Base-by-base conservation (phyloP, 2,888 invertebrate genomes). In the Drosophila mulleri region DNA sequence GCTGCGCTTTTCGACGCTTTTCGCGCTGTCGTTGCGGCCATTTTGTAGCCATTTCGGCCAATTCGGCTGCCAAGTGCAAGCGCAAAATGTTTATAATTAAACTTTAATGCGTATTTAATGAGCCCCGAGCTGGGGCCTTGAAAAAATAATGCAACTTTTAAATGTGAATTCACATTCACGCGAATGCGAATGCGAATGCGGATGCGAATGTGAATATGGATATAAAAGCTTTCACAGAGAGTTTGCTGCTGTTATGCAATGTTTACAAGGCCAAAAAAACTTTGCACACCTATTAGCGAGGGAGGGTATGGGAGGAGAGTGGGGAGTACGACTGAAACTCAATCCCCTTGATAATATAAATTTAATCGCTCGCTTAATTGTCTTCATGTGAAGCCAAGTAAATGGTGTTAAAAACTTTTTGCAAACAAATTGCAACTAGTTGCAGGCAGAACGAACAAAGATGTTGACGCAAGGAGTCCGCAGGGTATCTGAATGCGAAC, bases 361-460 rank as follows among this genome's bases (percentile, higher is more conserved):
- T 88, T 88, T 86, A 86, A 86, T 86, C 86, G 86, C 69, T 86
- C 75, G 83, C 82, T 83, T 86, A 86, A 86, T 86, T 86, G 86
- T 88, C 86, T 83, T 85, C 88, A 88, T 85, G 85, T 80, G 88
- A 86, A 83, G 83, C 82, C 83, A 67, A 84, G 82, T 83, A 86
- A 86, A 86, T 86, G 86, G 86, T 86, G 86, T 85, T 86, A 85
- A 88, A 86, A 86, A 86, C 75, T 86, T 86, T 86, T 86, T 71
- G 69, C 86, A 86, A 88, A 88, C 86, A 86, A 86, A 86, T 86
- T 85, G 86, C 86, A 88, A 86, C 86, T 86, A 83, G 85, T 85
- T 86, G 85, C 74, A 78, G 75, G 80, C 70, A 71, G 65, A 75
- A 56, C 54, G 54, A 64, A 64, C 67, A 64, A 68, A 66, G 65